Base-by-base conservation (phyloP, 1,140 invertebrate species). In the Rhagoletis pomonella region DNA sequence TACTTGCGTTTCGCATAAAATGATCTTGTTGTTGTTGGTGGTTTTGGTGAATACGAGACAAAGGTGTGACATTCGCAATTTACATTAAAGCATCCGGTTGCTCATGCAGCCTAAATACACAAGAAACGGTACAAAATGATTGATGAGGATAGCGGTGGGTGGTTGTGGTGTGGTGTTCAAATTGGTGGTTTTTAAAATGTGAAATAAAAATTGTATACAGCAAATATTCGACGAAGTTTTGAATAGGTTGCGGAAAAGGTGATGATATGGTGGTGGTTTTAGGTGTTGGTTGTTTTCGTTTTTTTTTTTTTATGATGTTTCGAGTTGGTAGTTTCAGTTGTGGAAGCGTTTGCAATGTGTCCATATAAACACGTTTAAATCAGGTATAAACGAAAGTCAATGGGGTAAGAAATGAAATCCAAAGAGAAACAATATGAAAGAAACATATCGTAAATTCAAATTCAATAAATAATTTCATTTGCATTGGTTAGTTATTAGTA, bases 51-150 rank as follows among this genome's bases (percentile, higher is more conserved):
- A 55, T 81, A 19, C 73, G 47, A 44, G 73, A 81, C 42, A 44
- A 55, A 81, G 47, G 47, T 81, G 73, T 81, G 47, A 55, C 73
- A 81, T 81, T 44, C 73, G 73, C 73, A 81, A 42, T 55, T 81
- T 81, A 87, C 86, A 69, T 85, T 87, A 87, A 88, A 88, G 88
- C 86, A 42, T 88, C 88, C 77, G 60, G 60, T 87, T 87, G 88
- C 88, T 88, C 88, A 88, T 88, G 88, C 88, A 88, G 62, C 81
- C 88, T 88, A 88, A 85, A 55, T 87, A 87, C 84, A 73, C 62
- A 88, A 85, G 29, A 59, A 87, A 42, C 19, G 29, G 65, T 58
- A 77, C 84, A 85, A 39, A 59, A n/a, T 44, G 42, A 17, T 85
- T 60, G 14, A 19, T 10, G 81, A 47, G n/a, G 39, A 85, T 64